Evolutionary conservation across 2,113 vertebrate species (phyloP).

Genomic region (Lagopus muta): DNA sequence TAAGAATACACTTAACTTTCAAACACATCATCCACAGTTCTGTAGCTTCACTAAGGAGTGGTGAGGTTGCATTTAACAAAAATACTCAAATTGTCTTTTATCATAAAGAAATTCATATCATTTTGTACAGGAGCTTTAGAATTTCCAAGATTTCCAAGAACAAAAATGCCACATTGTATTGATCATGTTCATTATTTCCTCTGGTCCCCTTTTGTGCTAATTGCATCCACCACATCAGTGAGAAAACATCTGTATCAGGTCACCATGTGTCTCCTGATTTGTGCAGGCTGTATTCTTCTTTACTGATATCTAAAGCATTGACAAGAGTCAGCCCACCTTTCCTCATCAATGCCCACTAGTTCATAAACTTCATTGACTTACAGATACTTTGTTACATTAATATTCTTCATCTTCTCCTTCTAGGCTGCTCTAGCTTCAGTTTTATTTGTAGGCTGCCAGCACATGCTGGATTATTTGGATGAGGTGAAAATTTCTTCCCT

Average conservation of each 20-base stretch:
- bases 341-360: neutral
- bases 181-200: neutral
- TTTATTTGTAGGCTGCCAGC: neutral
- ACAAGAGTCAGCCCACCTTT: neutral
- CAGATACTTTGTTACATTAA: slow-evolving; percentile 14
- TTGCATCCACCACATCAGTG: neutral
- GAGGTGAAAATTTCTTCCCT: slow-evolving; percentile 1
- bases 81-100: neutral
- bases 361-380: neutral
- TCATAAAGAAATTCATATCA: neutral
- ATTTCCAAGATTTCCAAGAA: neutral
- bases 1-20: neutral
- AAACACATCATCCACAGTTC: neutral
- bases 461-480: neutral
- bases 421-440: neutral
- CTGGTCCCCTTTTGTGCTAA: neutral
- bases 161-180: neutral
- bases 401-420: slow-evolving; percentile 28
- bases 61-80: neutral
- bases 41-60: neutral
- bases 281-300: neutral
- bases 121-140: neutral
- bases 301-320: neutral
- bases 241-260: neutral
- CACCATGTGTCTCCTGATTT: neutral